A percentile compares a stretch with the other conserved stretches of the same genome.
Conservation (phyloP, 1,140 invertebrate species). For the Drosophila asahinai region DNA sequence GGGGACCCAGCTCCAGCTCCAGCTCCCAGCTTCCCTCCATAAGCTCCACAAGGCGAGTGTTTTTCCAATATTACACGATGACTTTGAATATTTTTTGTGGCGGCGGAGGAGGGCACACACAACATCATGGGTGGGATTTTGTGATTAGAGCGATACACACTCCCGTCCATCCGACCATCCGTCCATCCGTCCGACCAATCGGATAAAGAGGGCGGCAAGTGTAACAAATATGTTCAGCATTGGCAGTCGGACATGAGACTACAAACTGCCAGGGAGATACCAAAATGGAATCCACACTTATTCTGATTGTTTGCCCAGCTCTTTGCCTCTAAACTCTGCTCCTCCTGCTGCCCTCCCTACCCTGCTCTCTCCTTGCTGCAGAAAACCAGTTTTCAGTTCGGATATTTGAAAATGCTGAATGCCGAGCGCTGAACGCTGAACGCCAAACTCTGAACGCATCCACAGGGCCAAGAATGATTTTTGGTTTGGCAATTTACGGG, state of each 20-base stretch:
- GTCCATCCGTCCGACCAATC: constrained; percentile 8
- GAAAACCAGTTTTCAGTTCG: constrained; percentile 42
- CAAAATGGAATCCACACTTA: constrained; percentile 63
- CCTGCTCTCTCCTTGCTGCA: neutral
- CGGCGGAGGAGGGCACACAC: constrained; percentile 1
- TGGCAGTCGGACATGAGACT: constrained; percentile 41
- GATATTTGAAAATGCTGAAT: constrained; percentile 37
- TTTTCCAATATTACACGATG: constrained; percentile 82
- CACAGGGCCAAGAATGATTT: constrained; percentile 38
- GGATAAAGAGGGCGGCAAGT: constrained; percentile 56
- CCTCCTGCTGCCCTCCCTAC: neutral
- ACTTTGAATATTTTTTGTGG: constrained; percentile 75
- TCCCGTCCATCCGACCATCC: neutral
- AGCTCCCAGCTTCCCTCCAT: neutral
- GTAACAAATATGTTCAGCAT: constrained; percentile 72
- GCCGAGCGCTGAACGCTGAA: constrained; percentile 11
- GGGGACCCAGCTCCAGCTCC: neutral
- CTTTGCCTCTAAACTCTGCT: neutral
- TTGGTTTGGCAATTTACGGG: constrained; percentile 22
- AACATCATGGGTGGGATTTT: constrained; percentile 80
- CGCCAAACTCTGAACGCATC: constrained; percentile 1
- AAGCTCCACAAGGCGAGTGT: constrained; percentile 18
- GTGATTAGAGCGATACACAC: constrained; percentile 65
- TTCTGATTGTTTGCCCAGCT: constrained; percentile 66
- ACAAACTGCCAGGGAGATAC: constrained; percentile 40